Evolutionary conservation across 2,113 vertebrate genomes (phyloP), one percentile per base, ranked within the genome.

Genomic region (Bambusicola thoracicus): DNA sequence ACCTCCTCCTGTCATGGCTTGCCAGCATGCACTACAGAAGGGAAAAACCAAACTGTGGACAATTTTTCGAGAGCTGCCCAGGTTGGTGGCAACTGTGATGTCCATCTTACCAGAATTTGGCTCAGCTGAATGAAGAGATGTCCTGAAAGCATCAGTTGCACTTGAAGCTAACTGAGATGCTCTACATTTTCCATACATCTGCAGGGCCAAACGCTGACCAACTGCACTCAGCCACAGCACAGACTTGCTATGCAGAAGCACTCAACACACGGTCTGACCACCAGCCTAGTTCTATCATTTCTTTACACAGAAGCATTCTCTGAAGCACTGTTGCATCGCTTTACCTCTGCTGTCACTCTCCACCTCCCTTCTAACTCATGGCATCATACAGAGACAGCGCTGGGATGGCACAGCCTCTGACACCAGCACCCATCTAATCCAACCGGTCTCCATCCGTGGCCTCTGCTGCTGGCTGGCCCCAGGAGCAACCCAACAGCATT

Each of bases 381-480:
- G 24, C 25, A 81, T 18, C 22, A 8, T 2, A 4, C 0, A 89
- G 70, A 43, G n/a, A 65, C 1, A 30, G 20, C 0, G 0, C 0
- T 69, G 68, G 40, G 65, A 74, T n/a, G 16, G 41, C 2, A 6
- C 18, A 56, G 74, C n/a, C 74, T 68, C 43, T 1, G 0, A 8
- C 0, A 5, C 25, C 58, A 79, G 72, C 20, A 25, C 41, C 9
- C 48, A 76, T 4, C 70, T 18, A 67, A 36, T 2, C n/a, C 75
- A 83, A 51, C 44, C n/a, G 15, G 22, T 10, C 34, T 19, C 55
- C 27, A 19, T 7, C 36, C 66, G 65, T 40, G 56, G 49, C 32
- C 75, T 93, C 72, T 41, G 66, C 2, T 56, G 19, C 25, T 46
- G 49, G 41, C 58, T 80, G 43, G 65, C 59, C 53, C 24, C 21